Conservation (phyloP, 2,797 vertebrate species). For the Tenualosa thibaudeaui region DNA sequence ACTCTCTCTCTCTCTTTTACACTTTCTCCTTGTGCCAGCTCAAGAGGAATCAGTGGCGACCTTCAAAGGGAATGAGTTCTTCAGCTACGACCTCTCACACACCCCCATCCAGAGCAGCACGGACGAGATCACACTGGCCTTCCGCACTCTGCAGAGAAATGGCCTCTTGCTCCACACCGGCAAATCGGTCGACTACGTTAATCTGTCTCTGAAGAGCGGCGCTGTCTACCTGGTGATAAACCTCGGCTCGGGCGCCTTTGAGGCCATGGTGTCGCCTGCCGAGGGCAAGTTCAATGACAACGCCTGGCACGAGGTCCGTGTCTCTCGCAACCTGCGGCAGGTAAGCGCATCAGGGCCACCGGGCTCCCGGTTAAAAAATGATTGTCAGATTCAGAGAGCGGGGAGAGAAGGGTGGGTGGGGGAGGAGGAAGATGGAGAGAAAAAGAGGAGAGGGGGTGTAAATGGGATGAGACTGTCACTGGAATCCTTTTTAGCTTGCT, state of each 20-base stretch:
- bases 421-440: not conserved
- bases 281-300: constrained; percentile 93
- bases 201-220: constrained; percentile 91
- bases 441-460: not conserved
- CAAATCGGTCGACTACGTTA: constrained; percentile 91
- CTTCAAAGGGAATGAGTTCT: constrained; percentile 93
- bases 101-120: constrained; percentile 95
- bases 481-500: not conserved
- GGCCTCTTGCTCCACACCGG: constrained; percentile 95
- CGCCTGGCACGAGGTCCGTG: constrained; percentile 88
- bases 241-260: constrained; percentile 92
- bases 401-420: not conserved
- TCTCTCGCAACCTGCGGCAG: constrained; percentile 96
- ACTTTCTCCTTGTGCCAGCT: constrained; percentile 67
- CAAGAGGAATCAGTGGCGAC: constrained; percentile 92
- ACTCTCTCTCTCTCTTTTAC: constrained; percentile 31
- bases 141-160: constrained; percentile 90
- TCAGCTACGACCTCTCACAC: constrained; percentile 96
- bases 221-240: constrained; percentile 96
- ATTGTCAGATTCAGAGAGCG: not conserved
- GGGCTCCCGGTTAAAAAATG: constrained; percentile 4
- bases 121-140: constrained; percentile 94
- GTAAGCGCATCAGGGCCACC: constrained; percentile 61
- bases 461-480: not conserved
- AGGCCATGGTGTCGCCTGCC: constrained; percentile 92